phyloP scores from a whole-genome alignment of 2,113 vertebrate species.

The Ondatra zibethicus region DNA sequence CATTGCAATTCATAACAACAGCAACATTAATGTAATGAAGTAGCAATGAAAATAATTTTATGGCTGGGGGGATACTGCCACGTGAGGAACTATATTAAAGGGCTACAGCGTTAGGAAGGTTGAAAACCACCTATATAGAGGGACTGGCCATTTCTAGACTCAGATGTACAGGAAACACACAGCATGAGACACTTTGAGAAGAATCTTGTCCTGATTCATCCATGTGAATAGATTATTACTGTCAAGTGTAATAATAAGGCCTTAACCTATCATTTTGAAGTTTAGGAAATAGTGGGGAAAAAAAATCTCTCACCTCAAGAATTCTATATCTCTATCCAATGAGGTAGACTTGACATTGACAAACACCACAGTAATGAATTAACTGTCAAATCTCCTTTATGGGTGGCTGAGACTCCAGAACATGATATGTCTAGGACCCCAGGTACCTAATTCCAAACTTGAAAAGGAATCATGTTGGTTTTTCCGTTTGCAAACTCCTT shows the following conservation, averaged over 20 bases:
- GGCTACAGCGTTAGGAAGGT: background rate
- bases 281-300: background rate
- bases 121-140: background rate
- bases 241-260: background rate
- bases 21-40: background rate
- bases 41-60: background rate
- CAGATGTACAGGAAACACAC: background rate
- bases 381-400: background rate
- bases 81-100: background rate
- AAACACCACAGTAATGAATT: background rate
- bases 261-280: background rate
- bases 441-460: background rate
- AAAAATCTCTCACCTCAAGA: background rate
- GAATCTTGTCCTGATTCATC: background rate
- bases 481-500: background rate
- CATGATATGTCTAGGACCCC: background rate
- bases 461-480: background rate
- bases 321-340: background rate
- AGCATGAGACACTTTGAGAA: background rate
- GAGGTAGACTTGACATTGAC: background rate
- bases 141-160: background rate
- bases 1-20: background rate
- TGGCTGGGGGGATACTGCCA: background rate
- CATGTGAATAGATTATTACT: slow-evolving; percentile 10
- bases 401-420: background rate